Percentiles rank a stretch among this genome's conserved stretches.
These are phyloP conservation scores for Ptilorrhoa leucosticta DNA, from an alignment of 2,113 vertebrate species.

Conservation along the genomic window DNA sequence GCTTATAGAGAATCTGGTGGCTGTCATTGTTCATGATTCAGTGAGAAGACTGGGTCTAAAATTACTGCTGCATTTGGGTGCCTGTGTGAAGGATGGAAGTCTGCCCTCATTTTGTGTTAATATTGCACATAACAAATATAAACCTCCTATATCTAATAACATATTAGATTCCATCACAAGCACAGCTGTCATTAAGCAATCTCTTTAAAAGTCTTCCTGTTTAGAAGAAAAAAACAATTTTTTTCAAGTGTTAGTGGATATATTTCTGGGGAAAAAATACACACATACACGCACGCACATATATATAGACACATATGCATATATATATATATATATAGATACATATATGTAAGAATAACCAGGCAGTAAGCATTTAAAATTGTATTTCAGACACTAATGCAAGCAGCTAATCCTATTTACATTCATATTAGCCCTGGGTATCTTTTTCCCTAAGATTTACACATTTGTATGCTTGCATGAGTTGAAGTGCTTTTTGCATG, in stretches of 20 bases:
- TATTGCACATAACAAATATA: conserved; percentile 36
- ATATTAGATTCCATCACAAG: conserved; percentile 7
- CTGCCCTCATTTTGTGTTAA: background rate
- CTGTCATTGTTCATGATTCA: conserved; percentile 36
- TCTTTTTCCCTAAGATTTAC: conserved; percentile 87
- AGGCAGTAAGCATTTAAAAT: conserved; percentile 82
- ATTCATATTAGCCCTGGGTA: conserved; percentile 90
- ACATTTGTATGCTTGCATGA: conserved; percentile 89
- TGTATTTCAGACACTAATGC: conserved; percentile 87
- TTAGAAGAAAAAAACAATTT: background rate
- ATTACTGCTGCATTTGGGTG: background rate
- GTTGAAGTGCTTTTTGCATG: conserved; percentile 81
- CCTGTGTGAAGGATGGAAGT: background rate
- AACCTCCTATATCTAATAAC: background rate
- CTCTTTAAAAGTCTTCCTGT: background rate
- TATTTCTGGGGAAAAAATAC: background rate
- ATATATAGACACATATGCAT: background rate
- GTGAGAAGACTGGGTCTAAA: background rate
- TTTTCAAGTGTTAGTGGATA: conserved; percentile 55
- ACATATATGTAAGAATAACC: conserved; percentile 69
- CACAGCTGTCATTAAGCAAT: background rate
- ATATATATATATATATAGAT: background rate
- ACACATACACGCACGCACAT: background rate
- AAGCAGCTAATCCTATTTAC: conserved; percentile 92
- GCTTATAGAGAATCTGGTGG: conserved; percentile 25